Base-by-base conservation (phyloP, 53 echinoderm and acorn worm genomes). In the Zoroaster sp. region DNA sequence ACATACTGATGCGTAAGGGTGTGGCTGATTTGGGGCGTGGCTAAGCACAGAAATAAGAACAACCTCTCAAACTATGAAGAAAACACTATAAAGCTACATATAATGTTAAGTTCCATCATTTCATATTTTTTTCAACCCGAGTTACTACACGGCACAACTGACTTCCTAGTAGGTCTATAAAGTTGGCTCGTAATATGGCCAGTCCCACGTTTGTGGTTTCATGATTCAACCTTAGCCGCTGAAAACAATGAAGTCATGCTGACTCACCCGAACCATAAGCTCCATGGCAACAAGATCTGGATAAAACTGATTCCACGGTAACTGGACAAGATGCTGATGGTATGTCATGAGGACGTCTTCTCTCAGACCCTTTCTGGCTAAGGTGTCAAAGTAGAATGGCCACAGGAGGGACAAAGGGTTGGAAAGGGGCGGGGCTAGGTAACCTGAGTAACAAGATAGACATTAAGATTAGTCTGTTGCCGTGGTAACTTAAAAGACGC, bases 241-340 rank as follows among this genome's bases (percentile, higher is more conserved):
- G 18, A 33, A 40, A 21, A 59, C 63, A 59, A 59, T 59, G 63
- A 59, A n/a, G 23, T 59, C 63, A 59, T 59, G 28, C 70, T 17
- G 4, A 73, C 72, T 63, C 66, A 96, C 96, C 77, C 87, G 93
- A 40, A 97, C 82, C 97, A 97, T 97, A 25, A 93, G 87, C 66
- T 95, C 92, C 95, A 95, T 90, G 67, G 91, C 88, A 35, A 83
- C 40, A 4, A 97, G 73, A 49, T 94, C 94, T 5, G 98, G 95
- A 20, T 83, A 77, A 51, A 92, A 97, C 40, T 97, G 95, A 44
- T 73, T 52, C 98, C 98, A 97, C 1, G 95, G 98, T 40, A 94
- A 80, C 14, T 30, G 65, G 35, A 83, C 67, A 15, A 97, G 80
- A 13, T 87, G 82, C 32, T 82, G 83, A 74, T 95, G 94, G 59